phyloP scores from a whole-genome alignment of 1,140 invertebrate species.

The Phymorhynchus buccinoides region DNA sequence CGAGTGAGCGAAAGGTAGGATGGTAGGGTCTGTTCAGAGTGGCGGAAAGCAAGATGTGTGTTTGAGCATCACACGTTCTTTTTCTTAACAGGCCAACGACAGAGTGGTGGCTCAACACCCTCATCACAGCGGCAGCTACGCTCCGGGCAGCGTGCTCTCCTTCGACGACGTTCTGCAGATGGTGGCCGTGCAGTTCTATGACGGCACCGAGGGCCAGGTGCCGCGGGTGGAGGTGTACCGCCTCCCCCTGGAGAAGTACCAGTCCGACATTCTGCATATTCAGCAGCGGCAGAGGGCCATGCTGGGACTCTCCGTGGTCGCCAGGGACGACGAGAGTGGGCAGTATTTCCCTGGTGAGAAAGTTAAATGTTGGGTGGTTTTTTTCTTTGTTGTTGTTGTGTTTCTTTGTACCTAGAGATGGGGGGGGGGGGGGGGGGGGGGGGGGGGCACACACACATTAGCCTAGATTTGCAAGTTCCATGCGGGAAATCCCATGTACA shows the following conservation, averaged over 20 bases:
- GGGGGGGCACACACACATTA: too few species aligned
- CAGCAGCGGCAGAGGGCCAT: slow-evolving; percentile 54
- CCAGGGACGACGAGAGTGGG: slow-evolving; percentile 61
- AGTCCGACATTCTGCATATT: slow-evolving; percentile 61
- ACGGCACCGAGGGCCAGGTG: slow-evolving; percentile 51
- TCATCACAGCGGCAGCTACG: slow-evolving; percentile 62
- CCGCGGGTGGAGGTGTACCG: slow-evolving; percentile 57
- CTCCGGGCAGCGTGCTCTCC: slow-evolving; percentile 59
- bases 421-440: too few species aligned
- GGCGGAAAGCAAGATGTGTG: too few species aligned
- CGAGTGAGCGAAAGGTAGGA: too few species aligned
- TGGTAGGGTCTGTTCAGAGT: too few species aligned
- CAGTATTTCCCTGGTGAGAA: slow-evolving; percentile 60
- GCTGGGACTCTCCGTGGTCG: slow-evolving; percentile 62
- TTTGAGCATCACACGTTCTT: background rate
- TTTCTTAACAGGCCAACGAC: slow-evolving; percentile 52
- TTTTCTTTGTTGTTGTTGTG: background rate
- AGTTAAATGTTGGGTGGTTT: background rate
- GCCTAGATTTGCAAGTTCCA: too few species aligned
- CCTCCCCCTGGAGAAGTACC: slow-evolving; percentile 58
- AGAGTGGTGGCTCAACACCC: slow-evolving; percentile 65
- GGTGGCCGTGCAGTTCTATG: slow-evolving; percentile 60
- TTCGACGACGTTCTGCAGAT: slow-evolving; percentile 44
- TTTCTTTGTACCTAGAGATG: too few species aligned
- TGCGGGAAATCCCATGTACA: too few species aligned